Evolutionary conservation across 2,888 invertebrate species (phyloP).

Genomic region (Odontothrips loti): DNA sequence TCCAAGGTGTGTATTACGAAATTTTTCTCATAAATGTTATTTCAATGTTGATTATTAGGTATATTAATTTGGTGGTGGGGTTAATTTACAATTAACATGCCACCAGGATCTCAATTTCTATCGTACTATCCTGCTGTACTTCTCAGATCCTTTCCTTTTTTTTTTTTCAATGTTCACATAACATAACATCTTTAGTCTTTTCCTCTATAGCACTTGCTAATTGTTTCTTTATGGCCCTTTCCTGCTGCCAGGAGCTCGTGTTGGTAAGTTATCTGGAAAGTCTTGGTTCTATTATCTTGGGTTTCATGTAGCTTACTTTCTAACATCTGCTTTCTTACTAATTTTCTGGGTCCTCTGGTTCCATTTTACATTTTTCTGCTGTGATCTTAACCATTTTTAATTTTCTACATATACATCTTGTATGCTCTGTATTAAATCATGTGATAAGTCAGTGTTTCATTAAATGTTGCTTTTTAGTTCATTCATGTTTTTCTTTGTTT

Average conservation of each 20-base stretch:
- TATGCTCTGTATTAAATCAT: too few relatives aligned
- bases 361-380: neutral
- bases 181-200: conserved; percentile 36
- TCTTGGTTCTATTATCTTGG: conserved; percentile 34
- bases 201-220: conserved; percentile 43
- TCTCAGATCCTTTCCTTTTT: conserved; percentile 29
- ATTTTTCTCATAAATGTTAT: neutral
- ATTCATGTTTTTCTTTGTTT: conserved; percentile 39
- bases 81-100: neutral
- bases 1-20: conserved; percentile 75
- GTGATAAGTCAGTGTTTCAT: conserved; percentile 8
- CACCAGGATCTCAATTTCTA: conserved; percentile 5
- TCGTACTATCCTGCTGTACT: neutral
- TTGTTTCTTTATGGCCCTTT: conserved; percentile 41
- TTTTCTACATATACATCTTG: too few relatives aligned
- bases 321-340: conserved; percentile 14
- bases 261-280: conserved; percentile 46
- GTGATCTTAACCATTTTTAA: conserved; percentile 5
- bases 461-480: conserved; percentile 32
- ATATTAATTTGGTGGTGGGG: conserved; percentile 30
- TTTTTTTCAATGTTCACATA: conserved; percentile 31
- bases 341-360: neutral
- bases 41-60: neutral
- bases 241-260: conserved; percentile 48
- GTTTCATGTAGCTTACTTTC: conserved; percentile 32